These are phyloP conservation scores for Solenopsis fugax DNA, from an alignment of 1,140 invertebrate genomes.

Conservation along the genomic window DNA sequence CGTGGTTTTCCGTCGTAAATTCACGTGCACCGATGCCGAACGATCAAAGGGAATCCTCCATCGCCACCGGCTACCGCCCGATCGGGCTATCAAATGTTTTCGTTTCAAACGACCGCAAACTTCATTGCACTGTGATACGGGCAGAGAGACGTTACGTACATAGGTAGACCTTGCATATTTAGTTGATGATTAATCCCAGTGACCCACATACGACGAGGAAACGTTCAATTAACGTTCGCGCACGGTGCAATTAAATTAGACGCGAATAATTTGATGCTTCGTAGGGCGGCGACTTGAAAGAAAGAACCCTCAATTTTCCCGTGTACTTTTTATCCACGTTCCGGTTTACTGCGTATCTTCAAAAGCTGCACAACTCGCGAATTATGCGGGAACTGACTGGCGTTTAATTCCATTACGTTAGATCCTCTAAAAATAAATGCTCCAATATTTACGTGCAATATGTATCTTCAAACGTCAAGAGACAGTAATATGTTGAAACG, in stretches of 20 bases:
- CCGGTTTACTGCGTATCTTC: slow-evolving; percentile 27
- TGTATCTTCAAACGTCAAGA: not conserved
- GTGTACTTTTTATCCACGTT: slow-evolving; percentile 1
- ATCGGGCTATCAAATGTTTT: not conserved
- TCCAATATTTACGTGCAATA: not conserved
- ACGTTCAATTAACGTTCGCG: slow-evolving; percentile 5
- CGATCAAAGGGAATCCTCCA: slow-evolving; percentile 54
- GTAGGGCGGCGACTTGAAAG: slow-evolving; percentile 13
- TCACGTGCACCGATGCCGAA: slow-evolving; percentile 37
- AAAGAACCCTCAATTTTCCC: not conserved
- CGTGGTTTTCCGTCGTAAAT: slow-evolving; percentile 60
- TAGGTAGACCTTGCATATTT: not conserved
- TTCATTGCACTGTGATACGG: not conserved
- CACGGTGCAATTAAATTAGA: slow-evolving; percentile 28
- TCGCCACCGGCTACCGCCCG: not conserved
- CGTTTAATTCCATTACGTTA: slow-evolving; percentile 81
- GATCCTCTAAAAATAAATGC: slow-evolving; percentile 73
- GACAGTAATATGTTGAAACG: not conserved
- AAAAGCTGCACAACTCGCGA: slow-evolving; percentile 64
- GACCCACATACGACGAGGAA: not conserved
- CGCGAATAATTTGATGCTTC: not conserved
- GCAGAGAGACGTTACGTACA: not conserved
- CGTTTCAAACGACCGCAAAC: slow-evolving; percentile 19
- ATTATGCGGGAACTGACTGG: slow-evolving; percentile 77
- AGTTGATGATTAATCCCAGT: not conserved